Conservation (phyloP, 2,888 invertebrate species). For the Lepidonotus clava region DNA sequence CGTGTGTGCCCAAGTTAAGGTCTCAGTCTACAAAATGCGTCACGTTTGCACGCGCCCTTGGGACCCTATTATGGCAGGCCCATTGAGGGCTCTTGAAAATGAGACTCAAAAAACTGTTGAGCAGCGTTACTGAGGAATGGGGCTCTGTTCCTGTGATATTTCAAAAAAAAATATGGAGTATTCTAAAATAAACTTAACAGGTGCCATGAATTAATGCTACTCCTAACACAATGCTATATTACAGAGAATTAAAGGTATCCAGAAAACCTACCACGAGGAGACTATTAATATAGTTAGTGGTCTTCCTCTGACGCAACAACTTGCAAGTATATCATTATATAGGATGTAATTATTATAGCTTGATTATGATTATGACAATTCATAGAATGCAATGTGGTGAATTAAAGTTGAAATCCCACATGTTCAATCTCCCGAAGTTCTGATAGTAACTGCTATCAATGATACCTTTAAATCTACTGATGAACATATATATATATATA, state of each 20-base stretch:
- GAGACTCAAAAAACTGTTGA: not conserved
- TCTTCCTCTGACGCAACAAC: not conserved
- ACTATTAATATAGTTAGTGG: not conserved
- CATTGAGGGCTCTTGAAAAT: not conserved
- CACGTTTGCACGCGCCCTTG: too few relatives aligned
- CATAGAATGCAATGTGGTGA: not conserved
- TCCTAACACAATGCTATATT: conserved; percentile 11
- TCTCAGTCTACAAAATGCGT: not conserved
- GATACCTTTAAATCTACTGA: too few relatives aligned
- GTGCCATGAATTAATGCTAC: not conserved
- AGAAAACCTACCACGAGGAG: too few relatives aligned
- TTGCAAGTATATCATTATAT: not conserved
- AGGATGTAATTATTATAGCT: not conserved
- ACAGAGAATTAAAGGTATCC: not conserved
- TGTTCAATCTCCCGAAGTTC: too few relatives aligned
- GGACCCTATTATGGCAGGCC: too few relatives aligned
- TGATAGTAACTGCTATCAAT: too few relatives aligned
- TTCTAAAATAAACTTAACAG: not conserved
- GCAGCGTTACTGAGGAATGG: not conserved
- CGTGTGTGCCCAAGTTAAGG: not conserved
- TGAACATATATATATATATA: too few relatives aligned
- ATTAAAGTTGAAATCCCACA: not conserved
- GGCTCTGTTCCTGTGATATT: conserved; percentile 21
- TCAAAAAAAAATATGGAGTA: not conserved
- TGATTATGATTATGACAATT: not conserved